A percentile compares a stretch with the other conserved stretches of the same genome.
phyloP scores from a whole-genome alignment of 2,797 vertebrate species.

The Anguilla marmorata region DNA sequence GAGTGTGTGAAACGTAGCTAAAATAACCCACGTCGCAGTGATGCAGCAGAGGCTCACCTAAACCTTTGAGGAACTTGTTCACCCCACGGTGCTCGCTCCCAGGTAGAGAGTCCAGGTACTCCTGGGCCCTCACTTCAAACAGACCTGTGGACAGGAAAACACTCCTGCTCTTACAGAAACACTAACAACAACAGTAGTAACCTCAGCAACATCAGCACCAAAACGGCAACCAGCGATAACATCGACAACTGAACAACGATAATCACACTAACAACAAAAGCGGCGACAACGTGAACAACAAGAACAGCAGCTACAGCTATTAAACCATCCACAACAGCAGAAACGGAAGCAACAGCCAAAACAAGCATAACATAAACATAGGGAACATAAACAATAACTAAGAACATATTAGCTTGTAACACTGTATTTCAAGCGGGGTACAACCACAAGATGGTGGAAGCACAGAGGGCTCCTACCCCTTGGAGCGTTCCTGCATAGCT shows the following conservation, averaged over 20 bases:
- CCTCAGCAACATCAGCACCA: neutral
- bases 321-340: neutral
- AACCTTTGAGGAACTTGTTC: conserved; percentile 94
- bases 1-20: no score
- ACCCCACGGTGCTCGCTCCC: conserved; percentile 91
- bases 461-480: conserved; percentile 72
- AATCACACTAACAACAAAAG: neutral
- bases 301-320: neutral
- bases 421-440: neutral
- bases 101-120: conserved; percentile 93
- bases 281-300: neutral
- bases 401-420: neutral
- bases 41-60: conserved; percentile 78
- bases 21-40: neutral
- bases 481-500: conserved; percentile 77
- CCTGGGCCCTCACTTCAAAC: conserved; percentile 93
- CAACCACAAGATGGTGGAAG: neutral
- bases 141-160: conserved; percentile 74
- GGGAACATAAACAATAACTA: neutral
- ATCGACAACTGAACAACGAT: neutral
- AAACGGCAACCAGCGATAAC: no score
- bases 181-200: no score
- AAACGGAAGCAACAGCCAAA: neutral
- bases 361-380: neutral
- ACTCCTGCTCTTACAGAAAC: neutral